Evolutionary conservation across 2,113 vertebrate species (phyloP), one percentile per base, ranked within the genome.

Genomic region (Dendropsophus ebraccatus): DNA sequence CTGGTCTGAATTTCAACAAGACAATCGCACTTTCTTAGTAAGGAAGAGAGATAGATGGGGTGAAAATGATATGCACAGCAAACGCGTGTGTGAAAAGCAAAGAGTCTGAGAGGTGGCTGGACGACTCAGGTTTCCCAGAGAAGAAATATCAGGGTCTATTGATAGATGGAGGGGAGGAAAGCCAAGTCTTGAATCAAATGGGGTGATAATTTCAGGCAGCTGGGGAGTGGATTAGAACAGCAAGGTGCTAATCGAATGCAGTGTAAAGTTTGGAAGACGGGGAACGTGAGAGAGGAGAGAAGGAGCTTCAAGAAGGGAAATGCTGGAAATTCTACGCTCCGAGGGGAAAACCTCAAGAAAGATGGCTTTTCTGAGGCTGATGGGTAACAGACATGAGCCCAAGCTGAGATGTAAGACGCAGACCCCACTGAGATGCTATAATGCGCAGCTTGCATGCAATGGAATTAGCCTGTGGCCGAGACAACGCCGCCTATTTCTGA

Each of bases 171-270:
- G 52, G 67, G 69, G 77, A 80, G 78, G 65, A 81, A 81, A 80
- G 77, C 85, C 78, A 86, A 87, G 85, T 87, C 78, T 81, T 81
- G 77, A 87, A 87, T 87, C 52, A 87, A 87, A 87, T 87, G 85
- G 85, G 85, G 85, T 81, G 85, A 87, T 87, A 87, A 87, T 87
- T 87, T 87, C 52, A 87, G 85, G 85, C 85, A 87, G 85, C 85
- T 81, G 85, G 85, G 85, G 78, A 87, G 85, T 56, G 85, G 85
- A 87, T 87, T 87, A 87, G 78, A 87, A 65, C 85, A 87, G 85
- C 85, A 81, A 87, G 85, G 85, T 87, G 85, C 78, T 87, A 87
- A 87, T 87, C 65, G 77, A 81, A 81, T 87, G 85, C 85, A 87
- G 85, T 81, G 85, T 87, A 81, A 87, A 81, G 85, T 62, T 72